Conservation (phyloP, 2,888 invertebrate genomes). For the Biston stratarius region DNA sequence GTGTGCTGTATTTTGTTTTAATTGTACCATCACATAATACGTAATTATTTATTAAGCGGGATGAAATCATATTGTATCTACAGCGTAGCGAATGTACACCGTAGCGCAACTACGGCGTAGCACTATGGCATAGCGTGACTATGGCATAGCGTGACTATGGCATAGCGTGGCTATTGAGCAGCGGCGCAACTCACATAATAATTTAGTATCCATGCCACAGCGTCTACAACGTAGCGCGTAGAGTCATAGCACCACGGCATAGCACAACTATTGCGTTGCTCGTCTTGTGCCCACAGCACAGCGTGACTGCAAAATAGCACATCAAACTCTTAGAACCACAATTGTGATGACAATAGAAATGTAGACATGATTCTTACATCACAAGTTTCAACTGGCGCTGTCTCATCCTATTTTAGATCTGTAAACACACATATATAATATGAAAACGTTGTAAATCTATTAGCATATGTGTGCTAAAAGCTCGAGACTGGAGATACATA, state of each 20-base stretch:
- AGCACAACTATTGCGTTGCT: background rate
- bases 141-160: background rate
- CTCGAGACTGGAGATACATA: constrained; percentile 24
- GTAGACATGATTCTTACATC: background rate
- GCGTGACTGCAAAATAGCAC: background rate
- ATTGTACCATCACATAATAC: too few species aligned
- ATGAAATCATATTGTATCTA: background rate
- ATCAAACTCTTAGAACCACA: too few species aligned
- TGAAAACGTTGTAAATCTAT: constrained; percentile 27
- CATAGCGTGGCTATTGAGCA: background rate
- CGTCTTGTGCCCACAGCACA: background rate
- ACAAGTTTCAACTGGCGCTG: background rate
- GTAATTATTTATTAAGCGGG: too few species aligned
- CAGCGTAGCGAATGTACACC: background rate
- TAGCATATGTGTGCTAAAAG: constrained; percentile 28
- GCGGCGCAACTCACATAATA: too few species aligned
- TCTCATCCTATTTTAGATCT: background rate
- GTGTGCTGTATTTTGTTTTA: too few species aligned
- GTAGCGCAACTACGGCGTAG: background rate
- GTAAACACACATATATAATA: constrained; percentile 9
- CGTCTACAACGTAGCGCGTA: background rate
- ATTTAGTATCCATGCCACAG: too few species aligned
- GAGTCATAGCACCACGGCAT: too few species aligned
- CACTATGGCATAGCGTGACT: background rate
- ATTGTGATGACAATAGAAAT: too few species aligned